phyloP scores from a whole-genome alignment of 2,888 invertebrate genomes.

The Congeria kusceri region DNA sequence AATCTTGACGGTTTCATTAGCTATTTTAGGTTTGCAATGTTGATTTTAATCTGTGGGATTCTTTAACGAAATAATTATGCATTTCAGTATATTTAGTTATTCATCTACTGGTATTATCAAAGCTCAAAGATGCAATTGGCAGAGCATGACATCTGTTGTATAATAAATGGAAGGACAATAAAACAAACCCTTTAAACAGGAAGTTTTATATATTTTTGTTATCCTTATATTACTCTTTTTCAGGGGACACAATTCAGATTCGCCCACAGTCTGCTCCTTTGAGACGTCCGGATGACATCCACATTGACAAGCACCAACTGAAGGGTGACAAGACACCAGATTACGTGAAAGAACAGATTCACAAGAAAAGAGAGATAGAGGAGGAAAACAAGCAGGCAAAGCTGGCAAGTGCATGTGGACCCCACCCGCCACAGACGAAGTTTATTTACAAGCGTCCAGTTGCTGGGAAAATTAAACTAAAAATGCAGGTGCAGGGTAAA shows the following conservation, averaged over 20 bases:
- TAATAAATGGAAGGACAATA: no score
- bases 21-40: no score
- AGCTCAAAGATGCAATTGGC: no score
- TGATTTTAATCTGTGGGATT: no score
- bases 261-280: conserved; percentile 63
- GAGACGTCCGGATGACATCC: conserved; percentile 48
- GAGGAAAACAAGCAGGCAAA: conserved; percentile 59
- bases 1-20: no score
- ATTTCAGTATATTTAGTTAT: no score
- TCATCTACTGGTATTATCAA: no score
- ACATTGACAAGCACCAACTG: conserved; percentile 28
- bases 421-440: conserved; percentile 73
- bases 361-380: conserved; percentile 39
- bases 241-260: conserved; percentile 58
- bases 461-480: conserved; percentile 75
- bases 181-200: not conserved
- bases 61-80: no score
- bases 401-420: conserved; percentile 38
- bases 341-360: conserved; percentile 48
- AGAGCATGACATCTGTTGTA: no score
- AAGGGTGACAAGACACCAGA: conserved; percentile 45
- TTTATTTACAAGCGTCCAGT: conserved; percentile 80
- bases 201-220: conserved; percentile 9
- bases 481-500: conserved; percentile 64
- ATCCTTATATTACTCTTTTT: conserved; percentile 28